Percentiles rank a stretch among this genome's conserved stretches.
Evolutionary conservation across 2,888 invertebrate species (phyloP).

Genomic region (Orthosia gothica): DNA sequence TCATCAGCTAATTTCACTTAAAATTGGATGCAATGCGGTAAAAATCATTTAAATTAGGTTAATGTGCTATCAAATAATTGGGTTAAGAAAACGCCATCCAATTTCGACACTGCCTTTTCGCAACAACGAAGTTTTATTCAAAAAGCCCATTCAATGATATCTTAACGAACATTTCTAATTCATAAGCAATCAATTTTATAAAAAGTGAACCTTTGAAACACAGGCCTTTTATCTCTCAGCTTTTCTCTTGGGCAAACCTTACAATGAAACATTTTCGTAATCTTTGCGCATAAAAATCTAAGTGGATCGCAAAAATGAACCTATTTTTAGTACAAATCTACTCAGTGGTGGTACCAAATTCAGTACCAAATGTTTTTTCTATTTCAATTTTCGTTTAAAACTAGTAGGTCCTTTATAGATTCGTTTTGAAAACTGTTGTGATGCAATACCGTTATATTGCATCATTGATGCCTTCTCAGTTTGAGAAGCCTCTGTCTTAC

Average conservation of each 20-base stretch:
- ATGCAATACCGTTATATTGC: too few relatives aligned
- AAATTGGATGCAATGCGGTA: not conserved
- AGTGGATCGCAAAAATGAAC: slow-evolving; percentile 2
- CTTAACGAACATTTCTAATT: slow-evolving; percentile 27
- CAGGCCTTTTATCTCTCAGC: slow-evolving; percentile 22
- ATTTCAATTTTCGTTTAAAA: not conserved
- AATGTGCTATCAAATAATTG: slow-evolving; percentile 13
- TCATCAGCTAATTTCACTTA: too few relatives aligned
- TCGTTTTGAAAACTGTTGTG: too few relatives aligned
- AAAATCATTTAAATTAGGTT: not conserved
- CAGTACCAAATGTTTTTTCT: not conserved
- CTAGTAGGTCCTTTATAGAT: not conserved
- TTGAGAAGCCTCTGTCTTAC: too few relatives aligned
- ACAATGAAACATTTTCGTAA: slow-evolving; percentile 20
- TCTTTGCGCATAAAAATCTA: slow-evolving; percentile 26
- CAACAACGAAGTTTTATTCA: slow-evolving; percentile 17
- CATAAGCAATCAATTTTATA: slow-evolving; percentile 40
- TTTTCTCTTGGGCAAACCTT: not conserved
- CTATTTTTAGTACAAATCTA: not conserved
- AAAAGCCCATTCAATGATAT: slow-evolving; percentile 29
- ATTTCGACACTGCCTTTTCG: slow-evolving; percentile 8
- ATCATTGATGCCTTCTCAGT: too few relatives aligned
- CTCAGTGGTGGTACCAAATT: not conserved
- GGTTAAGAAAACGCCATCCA: slow-evolving; percentile 16
- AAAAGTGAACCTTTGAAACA: slow-evolving; percentile 20